Evolutionary conservation across 2,797 vertebrate species (phyloP), one percentile per base, ranked within the genome.

Genomic region (Smutsia gigantea): DNA sequence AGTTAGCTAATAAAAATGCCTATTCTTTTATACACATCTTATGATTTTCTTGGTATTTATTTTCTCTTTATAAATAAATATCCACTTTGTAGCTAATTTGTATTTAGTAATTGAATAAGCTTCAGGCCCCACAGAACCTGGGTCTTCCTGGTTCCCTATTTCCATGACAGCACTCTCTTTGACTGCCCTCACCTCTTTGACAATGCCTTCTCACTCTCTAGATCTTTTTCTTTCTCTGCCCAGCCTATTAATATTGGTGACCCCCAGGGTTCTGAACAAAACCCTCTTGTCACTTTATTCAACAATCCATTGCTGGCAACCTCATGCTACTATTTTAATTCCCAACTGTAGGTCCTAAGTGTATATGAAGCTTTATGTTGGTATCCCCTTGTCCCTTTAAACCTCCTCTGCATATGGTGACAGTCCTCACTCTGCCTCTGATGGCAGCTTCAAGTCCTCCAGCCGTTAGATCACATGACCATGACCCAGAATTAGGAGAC

Each of bases 41-140:
- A 8, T 78, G 15, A 63, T 68, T 5, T 15, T 82, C 31, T 49
- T n/a, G 18, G 42, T 81, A 87, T 71, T 85, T 74, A 89, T 57
- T 69, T 79, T 84, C 37, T 91, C 39, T 93, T 39, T 63, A 61
- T 61, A 87, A 93, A 59, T 66, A 68, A 94, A 19, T 53, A 78
- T 27, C 42, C 7, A 46, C 49, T 66, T 92, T 83, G 27, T 49
- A 72, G 31, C 15, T 46, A 53, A 81, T 51, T 57, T 83, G 57
- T 34, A 61, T 77, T 77, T 69, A 87, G 39, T 69, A 77, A 84
- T 57, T 63, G 57, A 83, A 75, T 69, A 74, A 89, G 78, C 27
- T 34, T 77, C 17, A 34, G 17, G 19, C 4, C 39, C 19, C 27
- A 49, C 8, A 18, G 55, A 86, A 81, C 13, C 19, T 63, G 78